Base-by-base conservation (phyloP, 2,888 invertebrate genomes). In the Alcis repandata region DNA sequence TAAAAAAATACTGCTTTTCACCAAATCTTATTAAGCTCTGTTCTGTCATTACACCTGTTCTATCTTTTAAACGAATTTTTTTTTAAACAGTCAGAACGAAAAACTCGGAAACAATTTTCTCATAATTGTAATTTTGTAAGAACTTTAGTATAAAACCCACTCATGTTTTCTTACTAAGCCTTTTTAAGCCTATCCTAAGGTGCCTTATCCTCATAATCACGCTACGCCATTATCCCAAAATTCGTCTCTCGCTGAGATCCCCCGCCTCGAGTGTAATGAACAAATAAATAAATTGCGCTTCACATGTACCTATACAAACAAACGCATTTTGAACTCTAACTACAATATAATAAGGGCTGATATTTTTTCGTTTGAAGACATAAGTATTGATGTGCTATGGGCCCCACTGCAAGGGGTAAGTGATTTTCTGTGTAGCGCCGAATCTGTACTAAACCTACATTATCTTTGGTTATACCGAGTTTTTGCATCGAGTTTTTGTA, bases 251-350 rank as follows among this genome's bases (percentile, higher is more conserved):
- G 81, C 85, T 83, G 82, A 76, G 90, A 89, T 86, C 89, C 88
- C 90, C 88, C 86, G 86, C 87, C 77, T 85, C 79, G 88, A 75
- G 80, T 82, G 87, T 91, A 91, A 92, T 91, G 91, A 93, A 90
- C 90, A 83, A 90, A 92, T 91, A 91, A 93, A 92, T 92, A 92
- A 93, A 91, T 91, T 88, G 88, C 80, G 88, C 88, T 90, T 88
- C 89, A 86, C 88, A 86, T 89, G 90, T 91, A 90, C 45, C 15
- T 43, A 43, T 13, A 89, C 89, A 90, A 89, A 83, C 83, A 79
- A 82, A 15, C 20, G 41, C n/a, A 38, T 43, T 54, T 52, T 59
- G 65, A 69, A 49, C 63, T 62, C 67, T 73, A 72, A 49, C 15
- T 2, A 11, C 36, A 41, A 38, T n/a, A 13, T 0, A 22, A 22